A percentile compares a stretch with the other conserved stretches of the same genome.
These are phyloP conservation scores for Etheostoma cragini DNA, from an alignment of 2,113 vertebrate genomes.

Conservation along the genomic window DNA sequence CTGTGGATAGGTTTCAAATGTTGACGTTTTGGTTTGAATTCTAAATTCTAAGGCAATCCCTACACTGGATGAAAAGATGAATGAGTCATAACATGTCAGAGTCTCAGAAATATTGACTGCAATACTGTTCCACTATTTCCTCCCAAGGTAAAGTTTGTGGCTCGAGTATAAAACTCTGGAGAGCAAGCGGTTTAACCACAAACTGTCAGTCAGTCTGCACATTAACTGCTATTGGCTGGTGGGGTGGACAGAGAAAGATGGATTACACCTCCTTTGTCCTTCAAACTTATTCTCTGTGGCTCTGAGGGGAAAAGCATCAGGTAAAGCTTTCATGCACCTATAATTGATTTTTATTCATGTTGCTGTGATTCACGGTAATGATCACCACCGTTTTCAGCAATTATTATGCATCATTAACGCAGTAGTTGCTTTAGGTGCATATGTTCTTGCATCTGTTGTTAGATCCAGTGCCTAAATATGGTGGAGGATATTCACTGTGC, in stretches of 20 bases:
- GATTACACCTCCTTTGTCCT: constrained; percentile 3
- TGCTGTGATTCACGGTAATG: constrained; percentile 1
- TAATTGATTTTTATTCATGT: constrained; percentile 33
- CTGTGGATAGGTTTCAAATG: constrained; percentile 36
- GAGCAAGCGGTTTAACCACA: constrained; percentile 27
- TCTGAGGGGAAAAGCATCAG: constrained; percentile 15
- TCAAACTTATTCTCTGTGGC: constrained; percentile 15
- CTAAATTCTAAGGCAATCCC: constrained; percentile 42
- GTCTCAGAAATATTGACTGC: constrained; percentile 35
- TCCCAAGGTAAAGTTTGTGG: constrained; percentile 26
- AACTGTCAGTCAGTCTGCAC: constrained; percentile 42
- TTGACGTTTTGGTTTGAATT: constrained; percentile 51
- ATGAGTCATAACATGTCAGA: constrained; percentile 49
- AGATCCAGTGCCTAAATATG: constrained; percentile 24
- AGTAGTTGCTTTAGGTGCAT: constrained; percentile 38
- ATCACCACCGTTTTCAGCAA: constrained; percentile 30
- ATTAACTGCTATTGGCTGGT: constrained; percentile 22
- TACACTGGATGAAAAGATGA: constrained; percentile 17
- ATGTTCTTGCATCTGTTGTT: constrained; percentile 62
- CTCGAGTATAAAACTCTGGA: constrained; percentile 2
- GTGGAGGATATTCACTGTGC: background rate
- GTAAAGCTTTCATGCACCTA: background rate
- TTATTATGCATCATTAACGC: constrained; percentile 63
- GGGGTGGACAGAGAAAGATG: background rate
- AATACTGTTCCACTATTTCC: constrained; percentile 16